Conservation (phyloP, 2,797 vertebrate genomes). For the Anniella stebbinsi region DNA sequence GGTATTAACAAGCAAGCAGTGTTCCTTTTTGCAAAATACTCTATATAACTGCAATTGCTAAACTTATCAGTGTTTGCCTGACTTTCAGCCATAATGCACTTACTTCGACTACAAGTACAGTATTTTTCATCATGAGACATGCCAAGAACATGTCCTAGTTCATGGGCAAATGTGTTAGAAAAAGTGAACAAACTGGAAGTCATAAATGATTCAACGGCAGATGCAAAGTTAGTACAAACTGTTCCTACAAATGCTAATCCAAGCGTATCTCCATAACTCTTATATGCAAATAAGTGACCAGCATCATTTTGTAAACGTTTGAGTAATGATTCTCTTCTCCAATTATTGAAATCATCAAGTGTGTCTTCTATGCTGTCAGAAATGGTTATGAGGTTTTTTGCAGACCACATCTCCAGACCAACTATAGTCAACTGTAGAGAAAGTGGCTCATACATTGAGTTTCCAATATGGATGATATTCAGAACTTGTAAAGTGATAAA, state of each 20-base stretch:
- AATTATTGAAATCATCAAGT: slow-evolving; percentile 46
- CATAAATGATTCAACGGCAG: slow-evolving; percentile 39
- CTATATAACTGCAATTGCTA: slow-evolving; percentile 71
- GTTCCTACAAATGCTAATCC: slow-evolving; percentile 51
- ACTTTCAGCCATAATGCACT: slow-evolving; percentile 57
- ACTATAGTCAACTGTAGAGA: slow-evolving; percentile 51
- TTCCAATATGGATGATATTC: slow-evolving; percentile 57
- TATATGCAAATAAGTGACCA: slow-evolving; percentile 65
- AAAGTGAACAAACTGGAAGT: slow-evolving; percentile 29
- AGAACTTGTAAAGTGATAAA: slow-evolving; percentile 57
- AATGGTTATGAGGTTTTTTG: slow-evolving; percentile 36
- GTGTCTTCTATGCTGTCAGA: rapidly evolving
- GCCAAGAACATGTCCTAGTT: slow-evolving; percentile 58
- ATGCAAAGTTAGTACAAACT: slow-evolving; percentile 38
- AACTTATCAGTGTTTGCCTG: slow-evolving; percentile 21
- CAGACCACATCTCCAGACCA: slow-evolving; percentile 74
- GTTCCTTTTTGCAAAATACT: slow-evolving; percentile 22
- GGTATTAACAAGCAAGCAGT: slow-evolving; percentile 41
- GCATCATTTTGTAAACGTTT: slow-evolving; percentile 18
- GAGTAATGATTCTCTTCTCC: slow-evolving; percentile 11
- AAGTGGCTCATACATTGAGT: slow-evolving; percentile 64
- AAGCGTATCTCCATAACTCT: background rate
- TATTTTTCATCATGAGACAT: rapidly evolving
- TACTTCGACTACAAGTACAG: slow-evolving; percentile 58
- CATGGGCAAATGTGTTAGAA: slow-evolving; percentile 26